Conservation (phyloP, 2,797 vertebrate species). For the Jordanella pulchra region DNA sequence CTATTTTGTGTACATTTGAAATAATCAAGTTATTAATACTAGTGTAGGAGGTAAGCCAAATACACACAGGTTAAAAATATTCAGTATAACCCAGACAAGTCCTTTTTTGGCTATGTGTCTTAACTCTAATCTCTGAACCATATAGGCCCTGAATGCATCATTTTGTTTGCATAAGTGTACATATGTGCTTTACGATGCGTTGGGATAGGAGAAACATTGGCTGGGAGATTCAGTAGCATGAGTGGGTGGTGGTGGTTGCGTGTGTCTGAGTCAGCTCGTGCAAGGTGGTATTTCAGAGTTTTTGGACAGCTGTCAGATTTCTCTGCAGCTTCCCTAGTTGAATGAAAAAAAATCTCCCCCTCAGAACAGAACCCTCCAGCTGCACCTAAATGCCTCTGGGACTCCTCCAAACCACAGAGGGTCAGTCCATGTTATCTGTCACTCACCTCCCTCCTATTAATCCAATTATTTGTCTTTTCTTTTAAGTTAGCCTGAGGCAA, state of each 20-base stretch:
- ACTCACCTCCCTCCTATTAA: slow-evolving; percentile 50
- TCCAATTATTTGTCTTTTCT: slow-evolving; percentile 70
- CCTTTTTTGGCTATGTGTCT: background rate
- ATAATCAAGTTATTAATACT: background rate
- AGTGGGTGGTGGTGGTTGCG: slow-evolving; percentile 20
- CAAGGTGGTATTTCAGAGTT: slow-evolving; percentile 25
- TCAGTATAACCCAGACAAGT: background rate
- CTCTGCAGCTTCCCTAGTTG: slow-evolving; percentile 36
- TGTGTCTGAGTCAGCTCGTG: background rate
- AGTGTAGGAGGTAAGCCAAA: background rate
- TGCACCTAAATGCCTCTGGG: slow-evolving; percentile 28
- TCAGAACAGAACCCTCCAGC: background rate
- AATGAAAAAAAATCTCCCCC: slow-evolving; percentile 22
- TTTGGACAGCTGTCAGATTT: slow-evolving; percentile 67
- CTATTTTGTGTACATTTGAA: background rate
- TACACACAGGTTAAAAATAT: background rate
- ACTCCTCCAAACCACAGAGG: slow-evolving; percentile 61
- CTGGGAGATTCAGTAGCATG: slow-evolving; percentile 22
- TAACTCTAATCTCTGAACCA: slow-evolving; percentile 37
- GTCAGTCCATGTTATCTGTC: slow-evolving; percentile 62
- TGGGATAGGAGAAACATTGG: background rate
- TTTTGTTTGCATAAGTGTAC: slow-evolving; percentile 9
- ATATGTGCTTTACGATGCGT: slow-evolving; percentile 9
- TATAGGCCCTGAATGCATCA: slow-evolving; percentile 16
- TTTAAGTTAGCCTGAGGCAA: slow-evolving; percentile 42